Conservation (phyloP, 2,797 vertebrate species). For the Gallinago stenura region DNA sequence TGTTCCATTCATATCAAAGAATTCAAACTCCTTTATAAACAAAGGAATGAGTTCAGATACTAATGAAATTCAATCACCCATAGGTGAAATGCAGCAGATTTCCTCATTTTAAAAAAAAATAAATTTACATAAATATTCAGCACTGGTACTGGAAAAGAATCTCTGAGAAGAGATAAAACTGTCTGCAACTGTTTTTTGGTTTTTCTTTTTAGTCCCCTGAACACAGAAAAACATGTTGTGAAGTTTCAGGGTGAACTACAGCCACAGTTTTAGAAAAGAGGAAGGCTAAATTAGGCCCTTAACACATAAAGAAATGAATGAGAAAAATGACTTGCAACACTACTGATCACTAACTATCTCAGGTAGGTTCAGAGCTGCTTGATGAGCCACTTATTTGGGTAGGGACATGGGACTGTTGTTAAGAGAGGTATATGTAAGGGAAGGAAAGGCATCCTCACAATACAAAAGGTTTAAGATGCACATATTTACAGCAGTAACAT, state of each 20-base stretch:
- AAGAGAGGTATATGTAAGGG: not conserved
- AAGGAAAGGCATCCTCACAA: not conserved
- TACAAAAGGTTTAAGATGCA: not conserved
- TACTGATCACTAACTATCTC: not conserved
- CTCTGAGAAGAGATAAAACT: not conserved
- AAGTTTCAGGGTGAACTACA: not conserved
- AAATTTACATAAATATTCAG: not conserved
- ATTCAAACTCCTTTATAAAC: not conserved
- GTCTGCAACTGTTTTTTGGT: not conserved
- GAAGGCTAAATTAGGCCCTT: not conserved
- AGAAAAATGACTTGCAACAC: not conserved
- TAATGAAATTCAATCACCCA: not conserved
- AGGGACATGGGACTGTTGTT: not conserved
- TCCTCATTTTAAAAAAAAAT: not conserved
- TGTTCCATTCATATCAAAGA: not conserved
- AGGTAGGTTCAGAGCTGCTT: not conserved
- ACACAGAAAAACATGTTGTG: not conserved
- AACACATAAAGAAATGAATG: not conserved
- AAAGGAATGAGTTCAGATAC: not conserved
- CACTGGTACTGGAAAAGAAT: not conserved
- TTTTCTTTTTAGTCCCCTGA: not conserved
- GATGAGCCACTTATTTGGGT: not conserved
- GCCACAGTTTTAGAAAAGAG: not conserved
- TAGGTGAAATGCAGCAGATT: not conserved
- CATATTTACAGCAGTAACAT: not conserved